phyloP scores from a whole-genome alignment of 2,797 vertebrate genomes.

The Fistularia commersonii region DNA sequence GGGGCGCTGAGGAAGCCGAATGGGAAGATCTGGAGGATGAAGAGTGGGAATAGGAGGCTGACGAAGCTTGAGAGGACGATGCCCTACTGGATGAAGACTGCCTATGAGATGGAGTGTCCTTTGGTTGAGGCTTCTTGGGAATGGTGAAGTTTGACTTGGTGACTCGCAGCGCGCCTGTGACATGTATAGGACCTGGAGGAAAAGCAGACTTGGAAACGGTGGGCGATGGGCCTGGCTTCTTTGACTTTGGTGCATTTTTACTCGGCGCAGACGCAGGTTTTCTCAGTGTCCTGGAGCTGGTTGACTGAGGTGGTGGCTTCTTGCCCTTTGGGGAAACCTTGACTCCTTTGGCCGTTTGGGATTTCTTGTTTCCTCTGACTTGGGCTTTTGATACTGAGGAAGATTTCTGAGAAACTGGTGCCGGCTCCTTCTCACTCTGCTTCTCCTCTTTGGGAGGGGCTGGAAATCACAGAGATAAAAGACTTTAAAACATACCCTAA shows the following conservation, averaged over 20 bases:
- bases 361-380: constrained; percentile 61
- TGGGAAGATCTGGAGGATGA: constrained; percentile 66
- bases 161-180: constrained; percentile 74
- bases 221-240: constrained; percentile 64
- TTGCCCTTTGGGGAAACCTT: constrained; percentile 71
- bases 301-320: constrained; percentile 59
- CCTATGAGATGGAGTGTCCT: constrained; percentile 46
- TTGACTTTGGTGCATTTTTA: constrained; percentile 52
- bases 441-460: constrained; percentile 67
- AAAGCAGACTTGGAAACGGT: constrained; percentile 46
- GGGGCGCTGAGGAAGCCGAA: constrained; percentile 32
- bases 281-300: constrained; percentile 66
- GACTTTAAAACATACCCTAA: constrained; percentile 22
- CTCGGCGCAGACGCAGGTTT: constrained; percentile 36
- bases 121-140: constrained; percentile 77
- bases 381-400: constrained; percentile 32
- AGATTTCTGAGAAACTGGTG: constrained; percentile 59
- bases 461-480: constrained; percentile 48
- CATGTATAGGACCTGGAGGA: constrained; percentile 68
- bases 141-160: constrained; percentile 79
- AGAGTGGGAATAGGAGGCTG: constrained; percentile 43
- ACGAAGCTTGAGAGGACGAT: constrained; percentile 43
- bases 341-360: constrained; percentile 38
- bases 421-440: constrained; percentile 57
- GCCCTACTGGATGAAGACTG: constrained; percentile 59